phyloP scores from a whole-genome alignment of 2,888 invertebrate species.

The Chrysomela aeneicollis region DNA sequence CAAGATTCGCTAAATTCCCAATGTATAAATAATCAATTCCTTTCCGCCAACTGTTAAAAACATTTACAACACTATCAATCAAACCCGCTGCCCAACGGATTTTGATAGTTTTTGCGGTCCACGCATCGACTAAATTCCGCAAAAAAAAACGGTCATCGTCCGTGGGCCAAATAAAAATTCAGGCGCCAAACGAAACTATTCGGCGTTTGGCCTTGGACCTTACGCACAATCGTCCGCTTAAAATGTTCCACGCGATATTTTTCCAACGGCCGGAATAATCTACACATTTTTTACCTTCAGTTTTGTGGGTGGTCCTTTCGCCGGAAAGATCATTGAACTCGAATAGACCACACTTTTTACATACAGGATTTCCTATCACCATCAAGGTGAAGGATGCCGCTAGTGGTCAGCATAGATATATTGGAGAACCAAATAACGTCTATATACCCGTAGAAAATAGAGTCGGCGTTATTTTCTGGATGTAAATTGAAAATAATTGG shows the following conservation, averaged over 20 bases:
- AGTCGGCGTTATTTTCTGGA: no score
- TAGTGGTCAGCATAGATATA: no score
- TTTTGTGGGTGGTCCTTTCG: background rate
- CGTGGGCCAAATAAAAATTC: constrained; percentile 17
- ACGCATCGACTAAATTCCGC: constrained; percentile 12
- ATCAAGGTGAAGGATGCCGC: no score
- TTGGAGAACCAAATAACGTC: no score
- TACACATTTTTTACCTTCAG: constrained; percentile 11
- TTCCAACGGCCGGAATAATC: constrained; percentile 17
- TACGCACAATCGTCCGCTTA: constrained; percentile 19
- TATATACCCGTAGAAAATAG: no score
- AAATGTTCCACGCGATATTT: constrained; percentile 13
- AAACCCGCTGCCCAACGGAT: constrained; percentile 1
- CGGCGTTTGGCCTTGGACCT: constrained; percentile 17
- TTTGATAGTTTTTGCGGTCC: constrained; percentile 5
- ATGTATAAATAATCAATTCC: background rate
- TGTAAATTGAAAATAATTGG: no score
- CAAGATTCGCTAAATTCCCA: background rate
- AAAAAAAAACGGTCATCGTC: constrained; percentile 19
- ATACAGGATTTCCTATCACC: no score
- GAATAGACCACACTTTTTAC: background rate
- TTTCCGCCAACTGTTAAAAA: background rate
- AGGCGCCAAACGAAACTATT: constrained; percentile 20
- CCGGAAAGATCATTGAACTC: background rate
- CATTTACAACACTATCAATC: background rate